phyloP scores from a whole-genome alignment of 1,140 invertebrate genomes.

The Drosophila parabipectinata region DNA sequence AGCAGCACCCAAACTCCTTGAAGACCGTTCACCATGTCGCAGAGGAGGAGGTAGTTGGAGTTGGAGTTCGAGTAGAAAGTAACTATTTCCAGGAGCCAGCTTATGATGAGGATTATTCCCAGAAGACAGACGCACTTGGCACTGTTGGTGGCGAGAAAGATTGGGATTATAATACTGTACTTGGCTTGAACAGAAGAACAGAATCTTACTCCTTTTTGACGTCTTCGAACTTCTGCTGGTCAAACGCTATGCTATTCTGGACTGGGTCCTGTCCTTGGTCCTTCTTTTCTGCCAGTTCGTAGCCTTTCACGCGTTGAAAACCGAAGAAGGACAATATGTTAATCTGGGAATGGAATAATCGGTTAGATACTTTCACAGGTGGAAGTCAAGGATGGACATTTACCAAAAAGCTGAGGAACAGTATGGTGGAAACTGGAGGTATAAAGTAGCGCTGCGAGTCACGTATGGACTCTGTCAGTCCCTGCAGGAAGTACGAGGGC shows the following conservation, averaged over 20 bases:
- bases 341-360: conserved; percentile 29
- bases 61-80: conserved; percentile 72
- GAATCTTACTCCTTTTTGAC: conserved; percentile 79
- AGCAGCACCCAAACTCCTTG: conserved; percentile 79
- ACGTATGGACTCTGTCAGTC: conserved; percentile 77
- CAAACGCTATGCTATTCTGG: conserved; percentile 35
- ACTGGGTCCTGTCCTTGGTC: not conserved
- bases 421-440: conserved; percentile 73
- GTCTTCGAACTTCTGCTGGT: conserved; percentile 73
- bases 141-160: conserved; percentile 20
- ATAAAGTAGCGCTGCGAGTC: conserved; percentile 81
- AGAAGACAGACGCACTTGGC: conserved; percentile 79
- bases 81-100: conserved; percentile 81
- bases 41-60: conserved; percentile 61
- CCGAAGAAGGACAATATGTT: conserved; percentile 73
- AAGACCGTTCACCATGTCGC: conserved; percentile 80
- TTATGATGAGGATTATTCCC: conserved; percentile 70
- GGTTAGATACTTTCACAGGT: not conserved
- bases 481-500: conserved; percentile 81
- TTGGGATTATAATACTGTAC: not conserved
- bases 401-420: conserved; percentile 70
- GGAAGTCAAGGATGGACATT: not conserved
- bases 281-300: conserved; percentile 34
- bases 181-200: not conserved
- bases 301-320: conserved; percentile 70